Evolutionary conservation across 2,888 invertebrate species (phyloP).

Genomic region (Orthonevra nobilis): DNA sequence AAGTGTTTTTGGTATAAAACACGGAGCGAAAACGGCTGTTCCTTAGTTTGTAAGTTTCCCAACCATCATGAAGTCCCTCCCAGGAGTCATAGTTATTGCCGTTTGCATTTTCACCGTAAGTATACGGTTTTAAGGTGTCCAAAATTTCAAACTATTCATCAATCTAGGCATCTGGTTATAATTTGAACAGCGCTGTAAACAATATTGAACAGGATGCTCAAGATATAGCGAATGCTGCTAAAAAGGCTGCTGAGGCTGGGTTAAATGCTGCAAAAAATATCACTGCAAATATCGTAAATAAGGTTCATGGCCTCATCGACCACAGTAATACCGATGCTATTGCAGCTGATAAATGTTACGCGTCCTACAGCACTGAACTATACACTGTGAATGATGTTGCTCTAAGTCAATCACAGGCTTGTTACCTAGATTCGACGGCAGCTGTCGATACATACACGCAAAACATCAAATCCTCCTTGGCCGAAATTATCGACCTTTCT

Average conservation of each 20-base stretch:
- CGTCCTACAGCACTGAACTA: neutral
- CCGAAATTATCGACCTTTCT: neutral
- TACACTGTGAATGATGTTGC: neutral
- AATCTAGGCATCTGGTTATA: constrained; percentile 1
- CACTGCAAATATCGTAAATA: neutral
- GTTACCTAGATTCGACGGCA: neutral
- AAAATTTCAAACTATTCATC: neutral
- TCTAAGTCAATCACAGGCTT: neutral
- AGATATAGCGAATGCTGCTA: neutral
- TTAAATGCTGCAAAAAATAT: neutral
- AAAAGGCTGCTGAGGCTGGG: neutral
- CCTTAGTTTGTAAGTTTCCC: neutral
- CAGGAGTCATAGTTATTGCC: constrained; percentile 7
- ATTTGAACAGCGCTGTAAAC: neutral
- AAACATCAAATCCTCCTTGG: neutral
- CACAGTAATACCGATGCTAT: neutral
- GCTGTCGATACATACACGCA: neutral
- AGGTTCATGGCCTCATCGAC: neutral
- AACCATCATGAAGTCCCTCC: constrained; percentile 19
- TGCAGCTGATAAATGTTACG: constrained; percentile 1
- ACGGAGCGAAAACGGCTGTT: no score
- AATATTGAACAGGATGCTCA: neutral
- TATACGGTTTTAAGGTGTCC: neutral
- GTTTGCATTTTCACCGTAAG: constrained; percentile 13
- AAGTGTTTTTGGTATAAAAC: constrained; percentile 1